phyloP scores from a whole-genome alignment of 2,888 invertebrate species.

The Brachyptera putata region DNA sequence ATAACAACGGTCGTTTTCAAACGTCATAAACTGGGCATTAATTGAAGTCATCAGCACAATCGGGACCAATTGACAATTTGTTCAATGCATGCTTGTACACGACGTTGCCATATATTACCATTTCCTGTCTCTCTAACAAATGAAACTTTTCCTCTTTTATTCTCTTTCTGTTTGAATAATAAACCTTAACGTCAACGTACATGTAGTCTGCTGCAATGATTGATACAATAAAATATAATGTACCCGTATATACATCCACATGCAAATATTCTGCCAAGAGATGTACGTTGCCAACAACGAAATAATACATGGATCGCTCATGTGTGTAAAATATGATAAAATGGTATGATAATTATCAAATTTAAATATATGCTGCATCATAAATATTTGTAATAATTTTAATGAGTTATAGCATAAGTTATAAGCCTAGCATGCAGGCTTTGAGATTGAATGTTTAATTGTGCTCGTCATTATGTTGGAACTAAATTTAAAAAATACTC shows the following conservation, averaged over 20 bases:
- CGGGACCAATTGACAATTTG: not conserved
- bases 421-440: too few species aligned
- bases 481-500: too few species aligned
- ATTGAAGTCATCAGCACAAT: constrained; percentile 3
- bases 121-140: not conserved
- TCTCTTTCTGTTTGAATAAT: not conserved
- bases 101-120: not conserved
- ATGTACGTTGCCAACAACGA: too few species aligned
- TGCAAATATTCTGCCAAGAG: constrained; percentile 11
- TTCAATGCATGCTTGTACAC: too few species aligned
- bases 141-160: not conserved
- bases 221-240: constrained; percentile 4
- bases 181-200: not conserved
- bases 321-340: too few species aligned
- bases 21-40: not conserved
- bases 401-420: too few species aligned
- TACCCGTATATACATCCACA: not conserved
- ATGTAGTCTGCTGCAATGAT: not conserved
- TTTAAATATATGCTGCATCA: too few species aligned
- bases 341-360: too few species aligned
- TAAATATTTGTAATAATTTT: too few species aligned
- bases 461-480: too few species aligned
- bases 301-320: too few species aligned
- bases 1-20: constrained; percentile 1
- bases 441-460: too few species aligned